Percentiles rank a stretch among this genome's conserved stretches.
Conservation (phyloP, 2,797 vertebrate genomes). For the Cygnus olor region DNA sequence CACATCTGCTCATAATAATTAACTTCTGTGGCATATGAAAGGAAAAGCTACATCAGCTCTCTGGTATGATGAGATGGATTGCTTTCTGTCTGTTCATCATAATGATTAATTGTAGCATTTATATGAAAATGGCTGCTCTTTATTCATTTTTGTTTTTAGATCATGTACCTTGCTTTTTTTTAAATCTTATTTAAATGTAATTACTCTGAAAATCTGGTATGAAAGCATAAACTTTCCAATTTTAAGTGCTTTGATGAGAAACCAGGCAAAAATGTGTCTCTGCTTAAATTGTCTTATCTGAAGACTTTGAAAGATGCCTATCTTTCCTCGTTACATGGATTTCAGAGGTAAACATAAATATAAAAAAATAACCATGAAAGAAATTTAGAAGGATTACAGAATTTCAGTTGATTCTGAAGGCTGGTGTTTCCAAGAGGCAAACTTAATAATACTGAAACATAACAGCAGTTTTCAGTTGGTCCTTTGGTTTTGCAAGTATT, state of each 20-base stretch:
- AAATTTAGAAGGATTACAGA: constrained; percentile 61
- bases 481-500: not conserved
- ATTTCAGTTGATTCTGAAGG: constrained; percentile 55
- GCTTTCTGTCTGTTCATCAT: constrained; percentile 75
- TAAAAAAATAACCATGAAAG: constrained; percentile 10
- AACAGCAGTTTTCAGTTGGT: constrained; percentile 9
- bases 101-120: constrained; percentile 74
- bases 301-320: constrained; percentile 63
- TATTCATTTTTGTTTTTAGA: constrained; percentile 60
- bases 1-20: constrained; percentile 79
- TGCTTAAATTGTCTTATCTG: constrained; percentile 41
- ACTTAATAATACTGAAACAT: constrained; percentile 31
- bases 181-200: constrained; percentile 67
- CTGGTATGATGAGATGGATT: constrained; percentile 47
- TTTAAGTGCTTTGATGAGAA: constrained; percentile 51
- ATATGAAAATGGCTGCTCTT: constrained; percentile 70
- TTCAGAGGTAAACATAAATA: constrained; percentile 64
- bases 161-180: constrained; percentile 42
- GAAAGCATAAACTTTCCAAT: constrained; percentile 50
- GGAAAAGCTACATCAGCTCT: constrained; percentile 74
- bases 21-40: constrained; percentile 69
- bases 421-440: constrained; percentile 16
- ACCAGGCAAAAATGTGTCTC: not conserved
- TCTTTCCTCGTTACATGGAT: constrained; percentile 54
- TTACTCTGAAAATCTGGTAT: constrained; percentile 19